Percentiles rank a stretch among this genome's conserved stretches.
phyloP scores from a whole-genome alignment of 2,888 invertebrate genomes.

The Hedychridium roseum region DNA sequence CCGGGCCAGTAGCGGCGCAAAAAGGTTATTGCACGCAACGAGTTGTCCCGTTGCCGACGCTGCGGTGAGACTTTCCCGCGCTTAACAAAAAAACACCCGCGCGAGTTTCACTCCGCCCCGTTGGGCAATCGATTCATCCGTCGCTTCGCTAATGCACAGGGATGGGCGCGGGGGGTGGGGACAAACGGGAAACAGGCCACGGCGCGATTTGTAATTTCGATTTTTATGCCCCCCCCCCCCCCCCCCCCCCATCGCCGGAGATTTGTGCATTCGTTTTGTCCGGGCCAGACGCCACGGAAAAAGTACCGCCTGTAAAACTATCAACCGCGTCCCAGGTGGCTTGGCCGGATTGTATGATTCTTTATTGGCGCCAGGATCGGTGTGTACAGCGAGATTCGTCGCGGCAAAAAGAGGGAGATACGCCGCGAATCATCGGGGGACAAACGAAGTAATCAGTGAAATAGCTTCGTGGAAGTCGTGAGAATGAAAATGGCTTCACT shows the following conservation, averaged over 20 bases:
- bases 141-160: background rate
- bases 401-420: too few species aligned
- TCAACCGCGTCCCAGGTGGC: too few species aligned
- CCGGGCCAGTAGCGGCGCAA: background rate
- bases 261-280: background rate
- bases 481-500: too few species aligned
- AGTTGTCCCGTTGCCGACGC: background rate
- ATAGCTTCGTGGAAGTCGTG: too few species aligned
- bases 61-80: background rate
- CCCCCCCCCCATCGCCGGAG: background rate
- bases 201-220: background rate
- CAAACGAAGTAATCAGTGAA: too few species aligned
- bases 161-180: too few species aligned
- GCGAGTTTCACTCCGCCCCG: background rate
- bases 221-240: background rate
- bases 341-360: too few species aligned
- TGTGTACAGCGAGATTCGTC: too few species aligned
- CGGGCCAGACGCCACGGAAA: background rate
- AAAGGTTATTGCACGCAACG: background rate
- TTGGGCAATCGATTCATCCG: background rate
- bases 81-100: background rate
- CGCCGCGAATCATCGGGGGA: too few species aligned
- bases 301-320: background rate
- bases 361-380: too few species aligned
- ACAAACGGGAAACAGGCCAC: too few species aligned